These are phyloP conservation scores for Eonycteris spelaea DNA, from an alignment of 2,113 vertebrate species.

Conservation along the genomic window DNA sequence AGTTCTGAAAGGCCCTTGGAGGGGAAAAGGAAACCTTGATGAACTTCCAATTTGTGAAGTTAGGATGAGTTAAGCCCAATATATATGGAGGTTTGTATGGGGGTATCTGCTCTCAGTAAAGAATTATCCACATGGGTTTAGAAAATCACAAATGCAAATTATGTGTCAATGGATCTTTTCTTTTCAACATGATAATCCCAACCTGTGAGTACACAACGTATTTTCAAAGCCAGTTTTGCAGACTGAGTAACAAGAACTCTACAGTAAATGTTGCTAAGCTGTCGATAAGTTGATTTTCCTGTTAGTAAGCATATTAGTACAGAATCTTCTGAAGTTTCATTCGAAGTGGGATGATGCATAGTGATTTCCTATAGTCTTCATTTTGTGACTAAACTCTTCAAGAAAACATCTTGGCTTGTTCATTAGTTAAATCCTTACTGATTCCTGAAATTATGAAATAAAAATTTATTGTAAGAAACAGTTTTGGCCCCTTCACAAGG, in stretches of 20 bases:
- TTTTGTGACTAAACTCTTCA: not conserved
- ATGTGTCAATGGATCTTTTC: not conserved
- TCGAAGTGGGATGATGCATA: not conserved
- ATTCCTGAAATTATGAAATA: not conserved
- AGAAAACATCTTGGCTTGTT: not conserved
- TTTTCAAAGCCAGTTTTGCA: conserved; percentile 33
- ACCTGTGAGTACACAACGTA: conserved; percentile 47
- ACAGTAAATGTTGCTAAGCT: not conserved
- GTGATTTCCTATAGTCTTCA: not conserved
- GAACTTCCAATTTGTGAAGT: conserved; percentile 55
- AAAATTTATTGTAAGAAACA: not conserved
- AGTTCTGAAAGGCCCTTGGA: not conserved
- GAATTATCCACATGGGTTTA: conserved; percentile 70
- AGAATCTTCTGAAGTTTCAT: not conserved
- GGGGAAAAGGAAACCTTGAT: conserved; percentile 58
- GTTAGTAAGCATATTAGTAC: not conserved
- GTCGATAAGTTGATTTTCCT: not conserved
- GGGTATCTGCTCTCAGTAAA: conserved; percentile 69
- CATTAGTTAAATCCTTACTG: not conserved
- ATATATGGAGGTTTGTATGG: conserved; percentile 61
- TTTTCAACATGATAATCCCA: conserved; percentile 57
- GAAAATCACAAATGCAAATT: conserved; percentile 69
- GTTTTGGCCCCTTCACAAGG: not conserved
- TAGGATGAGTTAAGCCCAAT: conserved; percentile 63
- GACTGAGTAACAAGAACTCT: not conserved